phyloP scores from a whole-genome alignment of 1,140 invertebrate species.

The Meloidogyne floridensis region DNA sequence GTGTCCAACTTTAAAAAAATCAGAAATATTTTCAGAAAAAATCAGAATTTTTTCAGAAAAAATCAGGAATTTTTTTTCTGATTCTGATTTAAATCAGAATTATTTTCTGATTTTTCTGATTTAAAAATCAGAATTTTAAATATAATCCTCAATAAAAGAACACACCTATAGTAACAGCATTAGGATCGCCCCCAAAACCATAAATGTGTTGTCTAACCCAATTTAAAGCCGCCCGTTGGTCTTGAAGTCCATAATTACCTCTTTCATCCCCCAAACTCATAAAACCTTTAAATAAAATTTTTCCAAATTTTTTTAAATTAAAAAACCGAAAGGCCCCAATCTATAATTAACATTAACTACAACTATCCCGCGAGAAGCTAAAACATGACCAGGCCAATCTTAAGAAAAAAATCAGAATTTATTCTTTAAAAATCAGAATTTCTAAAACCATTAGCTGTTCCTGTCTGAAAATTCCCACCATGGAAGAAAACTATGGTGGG shows the following conservation, averaged over 20 bases:
- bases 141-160: background rate
- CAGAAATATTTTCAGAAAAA: background rate
- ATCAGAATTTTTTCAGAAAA: background rate
- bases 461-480: constrained; percentile 34
- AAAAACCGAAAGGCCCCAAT: constrained; percentile 78
- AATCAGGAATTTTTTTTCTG: too few relatives aligned
- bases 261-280: constrained; percentile 59
- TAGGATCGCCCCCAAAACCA: constrained; percentile 67
- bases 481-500: constrained; percentile 27
- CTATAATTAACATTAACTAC: constrained; percentile 96
- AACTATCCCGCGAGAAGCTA: constrained; percentile 81
- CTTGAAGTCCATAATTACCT: constrained; percentile 74
- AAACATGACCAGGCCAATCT: constrained; percentile 55
- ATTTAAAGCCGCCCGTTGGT: constrained; percentile 81
- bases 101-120: too few relatives aligned
- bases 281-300: constrained; percentile 45
- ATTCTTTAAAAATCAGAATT: too few relatives aligned
- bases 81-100: too few relatives aligned
- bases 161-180: constrained; percentile 69
- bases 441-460: constrained; percentile 38
- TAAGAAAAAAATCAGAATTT: too few relatives aligned
- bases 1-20: constrained; percentile 66
- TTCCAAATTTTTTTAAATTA: background rate
- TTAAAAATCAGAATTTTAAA: background rate
- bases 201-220: constrained; percentile 66